Evolutionary conservation across 2,888 invertebrate genomes (phyloP), one percentile per base, ranked within the genome.

Genomic region (Temnothorax ravouxi): DNA sequence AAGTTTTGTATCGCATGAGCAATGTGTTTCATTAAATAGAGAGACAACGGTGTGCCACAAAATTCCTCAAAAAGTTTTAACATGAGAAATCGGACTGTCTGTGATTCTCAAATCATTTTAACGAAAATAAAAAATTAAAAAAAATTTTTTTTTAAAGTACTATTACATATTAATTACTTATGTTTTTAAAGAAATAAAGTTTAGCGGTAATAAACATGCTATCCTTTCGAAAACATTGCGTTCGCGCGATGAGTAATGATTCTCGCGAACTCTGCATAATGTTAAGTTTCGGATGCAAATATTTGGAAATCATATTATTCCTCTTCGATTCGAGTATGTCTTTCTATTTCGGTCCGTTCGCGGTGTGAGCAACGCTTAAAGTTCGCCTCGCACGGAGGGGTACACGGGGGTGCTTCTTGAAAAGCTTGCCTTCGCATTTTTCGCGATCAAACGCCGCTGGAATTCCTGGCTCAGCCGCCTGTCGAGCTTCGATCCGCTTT

Each of bases 361-460:
- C 56, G 54, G 34, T 80, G 59, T 80, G 76, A 80, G 25, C 25
- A 25, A 41, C 9, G 75, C 76, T 75, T 74, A 74, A 75, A 21
- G 47, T 25, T 72, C 13, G 21, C 18, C 56, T 18, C 44, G 38
- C 52, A 8, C 9, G n/a, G 3, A 11, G 29, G 15, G 13, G 25
- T 15, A 21, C 54, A 5, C 62, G 50, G 64, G 64, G 25, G 21
- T 21, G 54, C 47, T 34, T 75, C 76, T 79, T 47, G 75, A 79
- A 79, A 79, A 74, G 79, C 79, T 79, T 74, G 72, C 75, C 79
- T 80, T 74, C 79, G 79, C 83, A 83, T 82, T 82, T 84, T 84
- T 84, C 83, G 83, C 84, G 84, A 83, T 83, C 84, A 84, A 83
- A 72, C 72, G 72, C 64, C 50, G 84, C 83, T 84, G 84, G 83